Conservation (phyloP, 2,797 vertebrate species). For the Triplophysa yarkandensis region DNA sequence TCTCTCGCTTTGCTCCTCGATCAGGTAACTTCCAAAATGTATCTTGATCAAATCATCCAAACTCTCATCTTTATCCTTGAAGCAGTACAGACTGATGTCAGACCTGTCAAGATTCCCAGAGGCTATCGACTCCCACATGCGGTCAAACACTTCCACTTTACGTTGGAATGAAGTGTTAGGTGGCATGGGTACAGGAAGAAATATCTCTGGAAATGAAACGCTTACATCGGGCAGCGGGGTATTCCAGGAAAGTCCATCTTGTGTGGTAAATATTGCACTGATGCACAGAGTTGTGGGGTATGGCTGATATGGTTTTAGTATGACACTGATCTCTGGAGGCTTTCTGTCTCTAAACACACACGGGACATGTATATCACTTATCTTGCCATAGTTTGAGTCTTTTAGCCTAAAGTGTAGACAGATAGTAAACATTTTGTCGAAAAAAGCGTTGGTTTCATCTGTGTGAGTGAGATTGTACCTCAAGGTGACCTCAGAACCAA, state of each 20-base stretch:
- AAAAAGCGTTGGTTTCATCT: conserved; percentile 47
- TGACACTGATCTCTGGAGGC: conserved; percentile 67
- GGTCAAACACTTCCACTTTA: conserved; percentile 70
- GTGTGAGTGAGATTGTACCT: conserved; percentile 68
- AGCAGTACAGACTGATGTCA: conserved; percentile 79
- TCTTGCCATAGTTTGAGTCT: conserved; percentile 70
- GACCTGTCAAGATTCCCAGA: conserved; percentile 46
- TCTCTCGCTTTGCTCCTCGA: conserved; percentile 58
- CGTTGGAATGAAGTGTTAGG: conserved; percentile 45
- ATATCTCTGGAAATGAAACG: conserved; percentile 77
- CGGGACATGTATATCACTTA: conserved; percentile 76
- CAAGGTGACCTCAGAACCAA: conserved; percentile 68
- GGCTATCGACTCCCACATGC: conserved; percentile 74
- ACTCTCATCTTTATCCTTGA: conserved; percentile 62
- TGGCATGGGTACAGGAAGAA: conserved; percentile 71
- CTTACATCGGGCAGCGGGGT: conserved; percentile 72
- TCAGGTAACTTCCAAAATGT: conserved; percentile 73
- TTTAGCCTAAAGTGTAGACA: conserved; percentile 77
- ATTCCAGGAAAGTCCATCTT: conserved; percentile 76
- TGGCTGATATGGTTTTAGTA: conserved; percentile 74
- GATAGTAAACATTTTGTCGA: conserved; percentile 78
- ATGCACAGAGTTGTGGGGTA: conserved; percentile 72
- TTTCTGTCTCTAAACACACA: conserved; percentile 72
- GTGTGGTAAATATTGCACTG: conserved; percentile 77
- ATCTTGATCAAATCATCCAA: conserved; percentile 67